Evolutionary conservation across 2,113 vertebrate genomes (phyloP).

Genomic region (Holacanthus passer): DNA sequence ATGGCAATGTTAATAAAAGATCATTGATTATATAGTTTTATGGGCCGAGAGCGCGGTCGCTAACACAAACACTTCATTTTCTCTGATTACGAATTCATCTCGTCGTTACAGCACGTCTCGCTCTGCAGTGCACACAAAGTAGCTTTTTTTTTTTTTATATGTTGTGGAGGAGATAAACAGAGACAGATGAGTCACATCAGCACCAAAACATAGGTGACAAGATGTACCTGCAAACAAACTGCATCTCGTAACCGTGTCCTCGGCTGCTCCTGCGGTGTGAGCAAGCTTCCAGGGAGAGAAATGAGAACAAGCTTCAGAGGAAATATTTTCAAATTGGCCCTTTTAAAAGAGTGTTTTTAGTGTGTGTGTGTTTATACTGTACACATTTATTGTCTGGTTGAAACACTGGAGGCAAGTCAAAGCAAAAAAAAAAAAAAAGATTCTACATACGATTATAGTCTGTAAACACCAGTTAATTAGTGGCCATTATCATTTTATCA

Average conservation of each 20-base stretch:
- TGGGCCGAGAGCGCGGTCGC: background rate
- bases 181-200: background rate
- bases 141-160: background rate
- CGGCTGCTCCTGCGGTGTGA: background rate
- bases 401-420: slow-evolving; percentile 2
- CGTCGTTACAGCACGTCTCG: background rate
- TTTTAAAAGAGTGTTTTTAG: background rate
- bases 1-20: background rate
- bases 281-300: background rate
- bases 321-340: background rate
- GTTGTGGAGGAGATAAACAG: background rate
- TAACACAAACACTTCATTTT: background rate
- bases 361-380: background rate
- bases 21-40: background rate
- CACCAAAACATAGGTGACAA: background rate
- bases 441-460: background rate
- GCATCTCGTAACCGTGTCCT: background rate
- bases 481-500: slow-evolving; percentile 23
- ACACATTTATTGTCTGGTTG: background rate
- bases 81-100: background rate
- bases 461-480: slow-evolving; percentile 25
- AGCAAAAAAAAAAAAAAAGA: background rate
- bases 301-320: background rate
- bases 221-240: background rate
- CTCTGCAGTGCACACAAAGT: background rate